Percentiles rank a stretch among this genome's conserved stretches.
Conservation (phyloP, 2,888 invertebrate species). For the Cephus rjabovi region DNA sequence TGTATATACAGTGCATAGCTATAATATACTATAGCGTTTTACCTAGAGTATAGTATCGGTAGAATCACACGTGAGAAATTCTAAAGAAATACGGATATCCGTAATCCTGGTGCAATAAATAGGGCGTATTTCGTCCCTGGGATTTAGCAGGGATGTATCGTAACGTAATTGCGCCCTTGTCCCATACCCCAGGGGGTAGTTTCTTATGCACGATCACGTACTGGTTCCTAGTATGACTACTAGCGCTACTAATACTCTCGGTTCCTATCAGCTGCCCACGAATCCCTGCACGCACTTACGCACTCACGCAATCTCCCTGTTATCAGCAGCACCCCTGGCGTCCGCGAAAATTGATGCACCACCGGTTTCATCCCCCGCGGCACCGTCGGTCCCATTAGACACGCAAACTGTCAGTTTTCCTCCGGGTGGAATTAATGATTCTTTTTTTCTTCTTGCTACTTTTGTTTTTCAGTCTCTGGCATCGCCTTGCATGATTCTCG, state of each 20-base stretch:
- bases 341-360: constrained; percentile 38
- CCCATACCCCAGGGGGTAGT: background rate
- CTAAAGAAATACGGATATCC: background rate
- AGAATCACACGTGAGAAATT: background rate
- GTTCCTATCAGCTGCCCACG: background rate
- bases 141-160: background rate
- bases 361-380: constrained; percentile 8
- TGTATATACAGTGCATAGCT: background rate
- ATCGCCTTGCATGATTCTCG: constrained; percentile 7
- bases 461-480: background rate
- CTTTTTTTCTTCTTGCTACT: constrained; percentile 11
- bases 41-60: background rate
- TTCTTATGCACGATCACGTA: background rate
- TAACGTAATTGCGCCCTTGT: background rate
- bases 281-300: constrained; percentile 11
- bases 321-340: constrained; percentile 42
- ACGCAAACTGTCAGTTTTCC: constrained; percentile 31
- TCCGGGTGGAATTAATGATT: background rate
- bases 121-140: background rate
- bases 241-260: background rate
- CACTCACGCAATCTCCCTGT: constrained; percentile 48
- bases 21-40: background rate
- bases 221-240: background rate
- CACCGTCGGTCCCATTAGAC: constrained; percentile 12
- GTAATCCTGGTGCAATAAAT: background rate